A percentile compares a stretch with the other conserved stretches of the same genome.
phyloP scores from a whole-genome alignment of 2,113 vertebrate species.

The Tauraco erythrolophus region DNA sequence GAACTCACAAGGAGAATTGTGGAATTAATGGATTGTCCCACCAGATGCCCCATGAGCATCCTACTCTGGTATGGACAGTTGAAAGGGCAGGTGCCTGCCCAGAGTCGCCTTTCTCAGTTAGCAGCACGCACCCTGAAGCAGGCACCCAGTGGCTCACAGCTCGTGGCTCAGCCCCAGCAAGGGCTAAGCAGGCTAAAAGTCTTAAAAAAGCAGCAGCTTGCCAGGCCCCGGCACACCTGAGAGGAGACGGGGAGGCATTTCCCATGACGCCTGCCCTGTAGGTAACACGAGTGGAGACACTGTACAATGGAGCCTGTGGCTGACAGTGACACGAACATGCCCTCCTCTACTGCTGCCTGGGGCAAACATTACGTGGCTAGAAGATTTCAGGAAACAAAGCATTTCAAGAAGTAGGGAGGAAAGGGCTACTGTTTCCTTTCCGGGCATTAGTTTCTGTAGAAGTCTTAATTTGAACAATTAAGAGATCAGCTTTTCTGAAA shows the following conservation, averaged over 20 bases:
- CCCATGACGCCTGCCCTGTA: background rate
- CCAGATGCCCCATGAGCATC: background rate
- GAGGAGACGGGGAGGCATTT: background rate
- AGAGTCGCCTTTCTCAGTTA: background rate
- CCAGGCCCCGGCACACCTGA: background rate
- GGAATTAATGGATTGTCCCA: background rate
- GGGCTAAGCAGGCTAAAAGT: slow-evolving; percentile 3
- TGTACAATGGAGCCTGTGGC: background rate
- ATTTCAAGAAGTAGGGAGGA: background rate
- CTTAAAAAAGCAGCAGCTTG: background rate
- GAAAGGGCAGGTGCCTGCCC: background rate
- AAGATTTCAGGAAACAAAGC: background rate
- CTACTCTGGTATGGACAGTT: background rate
- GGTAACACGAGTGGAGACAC: background rate
- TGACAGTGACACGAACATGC: background rate
- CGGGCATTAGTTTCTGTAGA: background rate
- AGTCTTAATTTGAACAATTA: background rate
- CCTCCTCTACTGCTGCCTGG: background rate
- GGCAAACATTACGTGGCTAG: background rate
- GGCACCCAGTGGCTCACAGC: background rate
- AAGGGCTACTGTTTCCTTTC: background rate
- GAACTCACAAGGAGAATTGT: background rate
- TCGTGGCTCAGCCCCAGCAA: background rate
- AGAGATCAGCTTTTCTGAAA: background rate
- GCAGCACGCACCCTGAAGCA: background rate